phyloP scores from a whole-genome alignment of 1,140 invertebrate genomes.

The Hypsibius dujardini region DNA sequence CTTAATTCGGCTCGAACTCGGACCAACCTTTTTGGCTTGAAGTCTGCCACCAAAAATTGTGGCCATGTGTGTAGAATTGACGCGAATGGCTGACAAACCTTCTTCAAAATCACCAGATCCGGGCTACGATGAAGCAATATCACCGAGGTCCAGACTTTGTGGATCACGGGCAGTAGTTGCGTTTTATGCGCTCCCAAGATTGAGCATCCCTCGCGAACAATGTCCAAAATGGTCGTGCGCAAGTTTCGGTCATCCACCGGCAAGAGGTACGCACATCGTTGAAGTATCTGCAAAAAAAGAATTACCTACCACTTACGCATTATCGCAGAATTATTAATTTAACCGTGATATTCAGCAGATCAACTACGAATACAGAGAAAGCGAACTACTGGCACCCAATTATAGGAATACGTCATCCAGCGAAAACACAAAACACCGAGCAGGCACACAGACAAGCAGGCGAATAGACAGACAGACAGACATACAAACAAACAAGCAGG shows the following conservation, averaged over 20 bases:
- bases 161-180: background rate
- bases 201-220: background rate
- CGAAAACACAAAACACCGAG: too few species aligned
- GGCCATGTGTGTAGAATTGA: too few species aligned
- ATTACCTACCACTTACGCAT: background rate
- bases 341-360: constrained; percentile 4
- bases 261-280: background rate
- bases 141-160: background rate
- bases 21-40: background rate
- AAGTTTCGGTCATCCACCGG: background rate
- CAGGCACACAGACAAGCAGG: too few species aligned
- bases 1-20: background rate
- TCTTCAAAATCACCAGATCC: background rate
- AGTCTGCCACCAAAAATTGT: background rate
- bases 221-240: background rate
- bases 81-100: background rate
- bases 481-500: too few species aligned
- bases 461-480: too few species aligned
- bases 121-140: background rate
- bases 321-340: background rate
- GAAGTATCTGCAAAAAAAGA: background rate
- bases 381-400: background rate
- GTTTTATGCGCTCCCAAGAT: background rate
- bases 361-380: background rate
- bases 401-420: background rate